Conservation (phyloP, 2,113 vertebrate species). For the Oenanthe oenanthe region DNA sequence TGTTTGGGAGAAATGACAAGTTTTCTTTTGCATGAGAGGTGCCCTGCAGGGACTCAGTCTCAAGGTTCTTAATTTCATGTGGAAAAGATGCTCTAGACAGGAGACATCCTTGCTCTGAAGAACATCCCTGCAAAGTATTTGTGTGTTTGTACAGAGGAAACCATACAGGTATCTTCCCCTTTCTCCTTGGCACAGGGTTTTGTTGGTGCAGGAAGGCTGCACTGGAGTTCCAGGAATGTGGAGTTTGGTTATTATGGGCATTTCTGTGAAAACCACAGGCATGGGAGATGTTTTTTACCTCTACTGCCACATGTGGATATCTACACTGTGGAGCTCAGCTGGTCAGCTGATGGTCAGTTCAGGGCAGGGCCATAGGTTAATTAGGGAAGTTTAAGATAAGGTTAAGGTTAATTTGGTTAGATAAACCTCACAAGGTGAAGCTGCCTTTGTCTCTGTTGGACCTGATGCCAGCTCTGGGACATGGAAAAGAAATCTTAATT, state of each 20-base stretch:
- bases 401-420: no score
- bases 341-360: not conserved
- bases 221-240: not conserved
- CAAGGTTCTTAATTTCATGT: not conserved
- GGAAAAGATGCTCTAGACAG: not conserved
- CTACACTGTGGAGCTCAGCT: not conserved
- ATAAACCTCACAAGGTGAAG: not conserved
- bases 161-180: not conserved
- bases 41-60: not conserved
- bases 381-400: not conserved
- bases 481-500: not conserved
- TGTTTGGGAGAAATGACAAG: conserved; percentile 37
- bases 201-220: not conserved
- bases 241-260: not conserved
- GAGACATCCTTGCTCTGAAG: not conserved
- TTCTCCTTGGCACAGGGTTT: not conserved
- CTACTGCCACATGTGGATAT: not conserved
- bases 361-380: not conserved
- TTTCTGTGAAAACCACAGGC: not conserved
- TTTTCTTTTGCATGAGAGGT: not conserved
- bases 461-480: not conserved
- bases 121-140: not conserved
- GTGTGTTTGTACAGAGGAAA: not conserved
- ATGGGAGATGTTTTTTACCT: not conserved
- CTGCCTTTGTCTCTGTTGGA: not conserved